These are phyloP conservation scores for Plestiodon gilberti DNA, from an alignment of 2,113 vertebrate genomes.

Conservation along the genomic window DNA sequence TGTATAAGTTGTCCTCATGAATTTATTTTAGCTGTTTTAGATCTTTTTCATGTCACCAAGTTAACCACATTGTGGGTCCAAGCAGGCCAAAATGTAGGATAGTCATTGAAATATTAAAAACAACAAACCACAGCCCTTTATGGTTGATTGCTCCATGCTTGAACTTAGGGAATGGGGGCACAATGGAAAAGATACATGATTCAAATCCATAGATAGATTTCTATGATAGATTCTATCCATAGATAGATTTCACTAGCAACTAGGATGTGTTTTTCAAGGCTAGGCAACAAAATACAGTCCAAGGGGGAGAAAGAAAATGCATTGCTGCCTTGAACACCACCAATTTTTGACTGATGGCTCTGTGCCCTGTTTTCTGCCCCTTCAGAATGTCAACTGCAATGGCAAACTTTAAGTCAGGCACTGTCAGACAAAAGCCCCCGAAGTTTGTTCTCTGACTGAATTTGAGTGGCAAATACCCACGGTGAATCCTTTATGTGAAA, in stretches of 20 bases:
- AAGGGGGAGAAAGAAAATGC: neutral
- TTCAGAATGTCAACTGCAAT: neutral
- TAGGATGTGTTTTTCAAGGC: neutral
- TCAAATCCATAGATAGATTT: neutral
- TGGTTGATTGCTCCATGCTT: neutral
- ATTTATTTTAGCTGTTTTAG: neutral
- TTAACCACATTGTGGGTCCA: neutral
- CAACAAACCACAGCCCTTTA: neutral
- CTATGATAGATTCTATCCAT: too few relatives aligned
- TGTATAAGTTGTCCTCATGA: too few relatives aligned
- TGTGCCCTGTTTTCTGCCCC: neutral
- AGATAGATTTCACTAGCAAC: neutral
- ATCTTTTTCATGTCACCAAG: neutral
- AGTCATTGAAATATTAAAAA: neutral
- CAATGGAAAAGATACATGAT: neutral
- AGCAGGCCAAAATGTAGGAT: neutral
- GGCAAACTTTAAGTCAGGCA: neutral
- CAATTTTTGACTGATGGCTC: neutral
- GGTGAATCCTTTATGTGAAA: constrained; percentile 15
- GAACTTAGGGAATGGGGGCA: neutral
- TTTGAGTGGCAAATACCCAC: constrained; percentile 10
- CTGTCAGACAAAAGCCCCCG: neutral
- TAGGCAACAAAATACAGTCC: neutral
- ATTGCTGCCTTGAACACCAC: neutral
- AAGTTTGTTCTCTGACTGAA: neutral